Conservation (phyloP, 2,113 vertebrate genomes). For the Trachemys scripta region DNA sequence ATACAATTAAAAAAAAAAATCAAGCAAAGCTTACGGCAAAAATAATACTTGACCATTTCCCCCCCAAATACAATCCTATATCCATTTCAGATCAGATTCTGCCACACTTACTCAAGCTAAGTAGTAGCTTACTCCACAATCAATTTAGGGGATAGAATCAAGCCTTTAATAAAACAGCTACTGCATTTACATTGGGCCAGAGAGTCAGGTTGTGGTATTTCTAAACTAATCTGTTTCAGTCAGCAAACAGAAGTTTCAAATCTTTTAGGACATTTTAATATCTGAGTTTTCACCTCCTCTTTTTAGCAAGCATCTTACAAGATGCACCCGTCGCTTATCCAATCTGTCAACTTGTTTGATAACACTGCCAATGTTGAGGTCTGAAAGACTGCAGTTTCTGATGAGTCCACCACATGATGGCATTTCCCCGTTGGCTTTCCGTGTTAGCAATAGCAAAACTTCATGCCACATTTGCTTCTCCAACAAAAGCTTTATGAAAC, state of each 20-base stretch:
- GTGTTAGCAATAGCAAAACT: conserved; percentile 80
- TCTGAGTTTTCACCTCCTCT: conserved; percentile 76
- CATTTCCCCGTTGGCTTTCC: conserved; percentile 65
- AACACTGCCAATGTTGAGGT: conserved; percentile 75
- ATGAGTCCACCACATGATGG: conserved; percentile 45
- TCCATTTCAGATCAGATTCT: not conserved
- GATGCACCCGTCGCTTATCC: conserved; percentile 49
- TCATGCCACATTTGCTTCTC: conserved; percentile 78
- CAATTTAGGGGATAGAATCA: not conserved
- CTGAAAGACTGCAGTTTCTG: conserved; percentile 70
- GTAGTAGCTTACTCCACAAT: not conserved
- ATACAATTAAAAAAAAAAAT: not conserved
- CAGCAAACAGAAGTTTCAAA: not conserved
- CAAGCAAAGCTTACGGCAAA: not conserved
- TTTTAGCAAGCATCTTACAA: conserved; percentile 79
- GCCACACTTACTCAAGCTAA: not conserved
- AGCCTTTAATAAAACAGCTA: not conserved
- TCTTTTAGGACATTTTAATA: not conserved
- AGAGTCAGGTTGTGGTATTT: rapidly evolving
- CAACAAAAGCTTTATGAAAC: conserved; percentile 79
- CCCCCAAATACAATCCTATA: not conserved
- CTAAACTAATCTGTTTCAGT: not conserved
- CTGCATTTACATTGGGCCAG: not conserved
- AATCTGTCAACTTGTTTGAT: conserved; percentile 59
- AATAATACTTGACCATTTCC: not conserved